Conservation (phyloP, 2,888 invertebrate genomes). For the Pteria penguin region DNA sequence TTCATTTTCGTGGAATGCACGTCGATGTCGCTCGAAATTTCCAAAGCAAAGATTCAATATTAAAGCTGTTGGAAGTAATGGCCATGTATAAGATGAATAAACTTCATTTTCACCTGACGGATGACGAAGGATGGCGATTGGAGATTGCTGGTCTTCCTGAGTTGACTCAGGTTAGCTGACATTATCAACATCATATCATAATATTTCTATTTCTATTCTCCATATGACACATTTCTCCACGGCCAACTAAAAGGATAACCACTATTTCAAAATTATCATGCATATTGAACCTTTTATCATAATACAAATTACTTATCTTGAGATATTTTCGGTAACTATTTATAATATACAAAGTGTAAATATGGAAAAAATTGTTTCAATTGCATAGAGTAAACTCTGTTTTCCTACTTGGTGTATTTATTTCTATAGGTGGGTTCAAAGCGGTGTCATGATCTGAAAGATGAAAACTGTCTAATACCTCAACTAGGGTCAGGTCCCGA, state of each 20-base stretch:
- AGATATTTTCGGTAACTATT: no score
- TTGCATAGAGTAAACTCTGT: no score
- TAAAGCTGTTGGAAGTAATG: constrained; percentile 70
- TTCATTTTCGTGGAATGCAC: constrained; percentile 55
- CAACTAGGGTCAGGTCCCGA: constrained; percentile 69
- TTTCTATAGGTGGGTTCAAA: constrained; percentile 66
- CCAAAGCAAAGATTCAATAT: constrained; percentile 53
- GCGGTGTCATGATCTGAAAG: constrained; percentile 62
- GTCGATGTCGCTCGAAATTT: constrained; percentile 60
- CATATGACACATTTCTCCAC: no score
- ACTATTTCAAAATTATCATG: no score
- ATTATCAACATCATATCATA: no score
- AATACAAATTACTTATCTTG: no score
- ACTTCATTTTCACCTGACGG: constrained; percentile 73
- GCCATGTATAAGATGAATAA: constrained; percentile 74
- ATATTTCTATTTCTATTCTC: no score
- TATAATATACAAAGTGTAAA: no score
- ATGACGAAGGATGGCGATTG: constrained; percentile 76
- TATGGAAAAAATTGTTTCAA: no score
- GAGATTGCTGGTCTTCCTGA: constrained; percentile 72
- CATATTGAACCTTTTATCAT: no score
- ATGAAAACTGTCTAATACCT: constrained; percentile 62
- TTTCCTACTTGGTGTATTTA: constrained; percentile 71
- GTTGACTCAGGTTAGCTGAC: constrained; percentile 63
- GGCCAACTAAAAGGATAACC: no score